Conservation (phyloP, 2,113 vertebrate species). For the Bagarius yarrelli region DNA sequence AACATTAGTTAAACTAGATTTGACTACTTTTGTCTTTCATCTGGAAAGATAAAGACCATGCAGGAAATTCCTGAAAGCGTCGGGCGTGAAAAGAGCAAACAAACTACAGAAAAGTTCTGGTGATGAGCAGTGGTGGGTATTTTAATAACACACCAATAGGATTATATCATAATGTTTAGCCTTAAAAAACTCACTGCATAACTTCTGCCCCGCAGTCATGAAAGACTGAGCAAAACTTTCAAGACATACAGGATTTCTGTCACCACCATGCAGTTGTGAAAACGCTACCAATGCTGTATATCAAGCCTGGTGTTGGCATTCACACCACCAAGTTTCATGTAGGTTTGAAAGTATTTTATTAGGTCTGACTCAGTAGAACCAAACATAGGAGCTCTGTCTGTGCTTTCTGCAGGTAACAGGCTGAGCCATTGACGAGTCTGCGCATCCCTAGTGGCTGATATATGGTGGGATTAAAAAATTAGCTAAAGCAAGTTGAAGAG, state of each 20-base stretch:
- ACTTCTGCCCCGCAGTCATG: slow-evolving; percentile 32
- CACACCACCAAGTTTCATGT: slow-evolving; percentile 66
- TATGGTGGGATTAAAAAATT: slow-evolving; percentile 38
- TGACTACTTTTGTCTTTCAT: slow-evolving; percentile 9
- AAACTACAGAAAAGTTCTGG: slow-evolving; percentile 22
- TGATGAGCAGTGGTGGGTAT: slow-evolving; percentile 8
- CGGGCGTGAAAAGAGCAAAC: background rate
- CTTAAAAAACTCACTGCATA: slow-evolving; percentile 6
- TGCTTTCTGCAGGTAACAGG: slow-evolving; percentile 60
- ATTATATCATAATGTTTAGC: slow-evolving; percentile 40
- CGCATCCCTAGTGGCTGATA: slow-evolving; percentile 52
- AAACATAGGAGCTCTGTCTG: slow-evolving; percentile 72
- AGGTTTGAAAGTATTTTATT: slow-evolving; percentile 72
- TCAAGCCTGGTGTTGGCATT: slow-evolving; percentile 70
- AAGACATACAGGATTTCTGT: slow-evolving; percentile 27
- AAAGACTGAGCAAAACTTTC: slow-evolving; percentile 33
- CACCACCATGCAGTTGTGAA: slow-evolving; percentile 26
- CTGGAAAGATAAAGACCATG: slow-evolving; percentile 24
- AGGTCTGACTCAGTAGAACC: slow-evolving; percentile 71
- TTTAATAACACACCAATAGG: slow-evolving; percentile 21
- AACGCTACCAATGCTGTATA: slow-evolving; percentile 60
- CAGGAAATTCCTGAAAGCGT: slow-evolving; percentile 8
- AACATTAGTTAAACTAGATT: slow-evolving; percentile 5
- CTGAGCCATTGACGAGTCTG: slow-evolving; percentile 61
- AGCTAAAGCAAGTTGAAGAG: slow-evolving; percentile 37